Evolutionary conservation across 2,113 vertebrate species (phyloP), one percentile per base, ranked within the genome.

Genomic region (Sander vitreus): DNA sequence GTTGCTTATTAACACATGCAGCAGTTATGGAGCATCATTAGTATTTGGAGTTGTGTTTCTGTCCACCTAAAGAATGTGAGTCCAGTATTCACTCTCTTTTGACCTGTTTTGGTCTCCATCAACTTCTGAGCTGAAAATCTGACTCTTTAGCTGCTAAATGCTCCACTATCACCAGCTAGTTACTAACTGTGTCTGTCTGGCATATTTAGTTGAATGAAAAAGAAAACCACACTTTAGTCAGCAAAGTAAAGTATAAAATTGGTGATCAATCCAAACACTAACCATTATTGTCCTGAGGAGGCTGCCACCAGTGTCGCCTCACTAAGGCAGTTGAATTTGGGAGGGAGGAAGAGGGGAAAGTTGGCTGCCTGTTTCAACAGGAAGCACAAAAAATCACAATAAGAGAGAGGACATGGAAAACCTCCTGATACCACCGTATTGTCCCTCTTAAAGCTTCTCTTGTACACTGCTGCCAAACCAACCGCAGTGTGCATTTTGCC

Each of bases 391-490:
- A 85, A 78, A 57, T 63, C 69, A 80, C 75, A 85, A 82, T 88
- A 89, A 86, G 84, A 90, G 81, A 87, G 85, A 89, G 77, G 84
- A 88, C 88, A 89, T 88, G 85, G 78, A 83, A 92, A 91, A 89
- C 91, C 90, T 91, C 85, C 85, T 88, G 81, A 92, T 85, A 88
- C 89, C 81, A 73, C 57, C 51, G 76, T 62, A 81, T 91, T 91
- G 91, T 92, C 84, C 85, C 76, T 80, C 80, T 91, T 88, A 91
- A 93, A 83, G 89, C 85, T 91, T 91, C 93, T 94, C 91, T 93
- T 94, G 87, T 88, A 87, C 83, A 25, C 80, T 88, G 88, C 87
- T 93, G 92, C 91, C 90, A 91, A 88, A 90, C 76, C 81, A 86
- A 86, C 91, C 88, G 79, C 60, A 58, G 85, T 45, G 80, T 91